A percentile compares a stretch with the other conserved stretches of the same genome.
phyloP scores from a whole-genome alignment of 2,113 vertebrate genomes.

The Turdus rufiventris region DNA sequence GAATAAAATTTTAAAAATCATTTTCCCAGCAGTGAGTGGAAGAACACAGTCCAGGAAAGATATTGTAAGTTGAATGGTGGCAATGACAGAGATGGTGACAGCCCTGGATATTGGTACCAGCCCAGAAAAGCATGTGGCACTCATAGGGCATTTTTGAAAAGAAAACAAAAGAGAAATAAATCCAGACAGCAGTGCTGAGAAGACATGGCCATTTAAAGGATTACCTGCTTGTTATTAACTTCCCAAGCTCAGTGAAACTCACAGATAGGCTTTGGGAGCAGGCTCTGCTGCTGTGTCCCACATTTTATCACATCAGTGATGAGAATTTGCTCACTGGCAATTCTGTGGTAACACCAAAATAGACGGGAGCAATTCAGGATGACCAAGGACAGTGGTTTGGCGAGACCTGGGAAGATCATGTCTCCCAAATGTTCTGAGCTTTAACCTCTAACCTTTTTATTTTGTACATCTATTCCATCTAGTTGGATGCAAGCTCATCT shows the following conservation, averaged over 20 bases:
- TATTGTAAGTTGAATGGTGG: neutral
- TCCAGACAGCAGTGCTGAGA: neutral
- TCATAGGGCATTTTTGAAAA: neutral
- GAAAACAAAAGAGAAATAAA: neutral
- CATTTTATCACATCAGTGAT: neutral
- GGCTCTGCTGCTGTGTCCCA: neutral
- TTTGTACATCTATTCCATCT: neutral
- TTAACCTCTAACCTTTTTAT: neutral
- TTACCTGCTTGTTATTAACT: neutral
- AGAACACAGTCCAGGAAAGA: neutral
- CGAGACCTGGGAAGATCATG: neutral
- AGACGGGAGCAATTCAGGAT: neutral
- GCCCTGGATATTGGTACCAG: neutral
- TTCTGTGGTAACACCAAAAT: neutral
- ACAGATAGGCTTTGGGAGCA: neutral
- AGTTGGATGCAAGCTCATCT: neutral
- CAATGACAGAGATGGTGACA: neutral
- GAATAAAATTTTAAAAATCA: neutral
- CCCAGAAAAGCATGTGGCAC: neutral
- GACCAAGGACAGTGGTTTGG: neutral
- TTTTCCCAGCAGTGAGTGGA: neutral
- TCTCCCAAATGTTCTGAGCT: neutral
- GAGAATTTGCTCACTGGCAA: neutral
- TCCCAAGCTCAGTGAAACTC: neutral
- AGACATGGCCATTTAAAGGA: neutral